Conservation (phyloP, 92 coral and sea anemone species). For the Palythoa grandis region DNA sequence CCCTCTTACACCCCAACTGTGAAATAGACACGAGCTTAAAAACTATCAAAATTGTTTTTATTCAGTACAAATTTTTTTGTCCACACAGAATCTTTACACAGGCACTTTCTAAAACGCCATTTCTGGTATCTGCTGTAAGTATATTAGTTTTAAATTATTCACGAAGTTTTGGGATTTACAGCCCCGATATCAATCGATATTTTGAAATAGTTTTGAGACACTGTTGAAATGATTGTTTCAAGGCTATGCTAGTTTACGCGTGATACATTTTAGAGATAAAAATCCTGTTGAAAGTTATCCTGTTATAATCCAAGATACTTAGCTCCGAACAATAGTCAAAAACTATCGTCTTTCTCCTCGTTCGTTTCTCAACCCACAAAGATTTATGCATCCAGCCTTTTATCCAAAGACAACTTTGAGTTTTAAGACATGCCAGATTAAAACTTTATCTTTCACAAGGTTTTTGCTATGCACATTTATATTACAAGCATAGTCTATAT, state of each 20-base stretch:
- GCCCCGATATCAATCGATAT: conserved; percentile 14
- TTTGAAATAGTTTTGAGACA: conserved; percentile 9
- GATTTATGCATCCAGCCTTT: too few relatives aligned
- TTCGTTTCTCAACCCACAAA: background rate
- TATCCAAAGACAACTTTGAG: background rate
- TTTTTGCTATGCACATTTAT: conserved; percentile 13
- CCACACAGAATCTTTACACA: conserved; percentile 23
- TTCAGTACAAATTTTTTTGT: conserved; percentile 38
- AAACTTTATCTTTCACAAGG: background rate
- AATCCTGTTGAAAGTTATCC: background rate
- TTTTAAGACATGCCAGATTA: background rate
- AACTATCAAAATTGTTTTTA: conserved; percentile 43
- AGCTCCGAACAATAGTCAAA: background rate
- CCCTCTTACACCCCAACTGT: background rate
- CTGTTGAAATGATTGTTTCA: conserved; percentile 20
- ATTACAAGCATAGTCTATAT: conserved; percentile 26
- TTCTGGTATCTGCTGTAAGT: background rate
- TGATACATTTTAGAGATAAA: conserved; percentile 31
- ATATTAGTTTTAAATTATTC: conserved; percentile 36
- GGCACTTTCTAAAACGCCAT: conserved; percentile 17
- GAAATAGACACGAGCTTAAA: conserved; percentile 31
- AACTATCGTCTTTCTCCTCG: background rate
- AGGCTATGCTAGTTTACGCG: background rate
- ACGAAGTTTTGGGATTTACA: conserved; percentile 7
- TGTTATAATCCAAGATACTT: background rate